Base-by-base conservation (phyloP, 2,888 invertebrate species). In the Lissocephala sabroskyi region DNA sequence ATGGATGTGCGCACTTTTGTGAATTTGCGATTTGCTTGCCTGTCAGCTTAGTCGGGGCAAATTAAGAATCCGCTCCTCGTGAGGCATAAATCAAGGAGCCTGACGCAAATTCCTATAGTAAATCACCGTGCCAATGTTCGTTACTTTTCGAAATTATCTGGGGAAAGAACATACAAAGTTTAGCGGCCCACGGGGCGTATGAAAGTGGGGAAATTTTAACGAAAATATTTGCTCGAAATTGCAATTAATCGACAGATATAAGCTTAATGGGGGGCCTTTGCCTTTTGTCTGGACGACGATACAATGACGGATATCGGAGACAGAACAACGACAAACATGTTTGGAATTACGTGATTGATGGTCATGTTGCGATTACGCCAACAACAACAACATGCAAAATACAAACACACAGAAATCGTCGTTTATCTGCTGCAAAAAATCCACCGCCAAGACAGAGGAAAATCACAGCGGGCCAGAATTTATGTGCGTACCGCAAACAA, bases 301-400 rank as follows among this genome's bases (percentile, higher is more conserved):
- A 59, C 56, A 62, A 64, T 48, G 48, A 41, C 43, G 39, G 30
- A 30, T 11, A 13, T 32, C 11, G 73, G 65, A 70, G 65, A 76
- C 54, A 63, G 63, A 70, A 56, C 54, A 61, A 65, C 65, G 50
- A 56, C 57, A 50, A 77, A 74, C 74, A 61, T 52, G 70, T 50
- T 61, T 77, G 56, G 52, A 62, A 70, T 55, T 76, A 76, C 76
- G 76, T 76, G 76, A 76, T 79, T 75, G 78, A 76, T 76, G 56
- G 71, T 53, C 51, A 33, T 41, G 48, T 39, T 41, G 59, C 57
- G 78, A 79, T 79, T 73, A 65, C 48, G 40, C 28, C 37, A 43
- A 44, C 40, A 57, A 19, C 45, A 30, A 53, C 23, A 33, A 10
- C 6, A 50, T 45, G 32, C 41, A 26, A 28, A 45, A 39, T n/a